A percentile compares a stretch with the other conserved stretches of the same genome.
Conservation (phyloP, 2,888 invertebrate species). For the Hanleya hanleyi region DNA sequence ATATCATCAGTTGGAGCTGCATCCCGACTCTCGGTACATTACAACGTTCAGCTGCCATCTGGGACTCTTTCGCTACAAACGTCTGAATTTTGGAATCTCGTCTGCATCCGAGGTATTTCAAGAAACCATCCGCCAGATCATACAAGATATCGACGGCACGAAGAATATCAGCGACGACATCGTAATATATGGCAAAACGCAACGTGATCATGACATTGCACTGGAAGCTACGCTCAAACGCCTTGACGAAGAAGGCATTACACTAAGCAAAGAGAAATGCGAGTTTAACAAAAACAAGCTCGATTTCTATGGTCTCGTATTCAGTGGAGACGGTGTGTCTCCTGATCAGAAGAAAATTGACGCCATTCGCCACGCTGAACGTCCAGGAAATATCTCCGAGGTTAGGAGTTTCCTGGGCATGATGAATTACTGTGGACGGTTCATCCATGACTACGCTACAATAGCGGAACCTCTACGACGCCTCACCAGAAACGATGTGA, state of each 20-base stretch:
- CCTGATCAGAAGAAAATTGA: constrained; percentile 41
- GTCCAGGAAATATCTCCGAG: constrained; percentile 42
- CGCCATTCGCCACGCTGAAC: constrained; percentile 34
- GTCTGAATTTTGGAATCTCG: constrained; percentile 41
- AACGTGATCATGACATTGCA: constrained; percentile 34
- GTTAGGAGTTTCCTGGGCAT: constrained; percentile 44
- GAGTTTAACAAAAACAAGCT: not conserved
- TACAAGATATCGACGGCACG: constrained; percentile 27
- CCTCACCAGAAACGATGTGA: constrained; percentile 35
- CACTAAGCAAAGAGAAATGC: not conserved
- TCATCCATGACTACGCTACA: constrained; percentile 43
- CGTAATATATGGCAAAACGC: constrained; percentile 34
- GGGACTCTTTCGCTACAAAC: constrained; percentile 40
- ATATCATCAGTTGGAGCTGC: constrained; percentile 47
- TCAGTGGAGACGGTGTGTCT: constrained; percentile 14
- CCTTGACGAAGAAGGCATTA: constrained; percentile 20
- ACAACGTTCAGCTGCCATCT: constrained; percentile 43
- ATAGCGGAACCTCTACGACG: constrained; percentile 41
- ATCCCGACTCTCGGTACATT: constrained; percentile 36
- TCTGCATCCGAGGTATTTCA: constrained; percentile 42
- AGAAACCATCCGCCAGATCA: constrained; percentile 26
- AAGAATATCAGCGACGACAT: constrained; percentile 48
- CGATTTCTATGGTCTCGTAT: not conserved
- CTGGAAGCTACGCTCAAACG: constrained; percentile 25
- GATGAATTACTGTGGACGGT: constrained; percentile 42